These are phyloP conservation scores for Apteryx mantelli DNA, from an alignment of 2,113 vertebrate genomes.

Conservation along the genomic window DNA sequence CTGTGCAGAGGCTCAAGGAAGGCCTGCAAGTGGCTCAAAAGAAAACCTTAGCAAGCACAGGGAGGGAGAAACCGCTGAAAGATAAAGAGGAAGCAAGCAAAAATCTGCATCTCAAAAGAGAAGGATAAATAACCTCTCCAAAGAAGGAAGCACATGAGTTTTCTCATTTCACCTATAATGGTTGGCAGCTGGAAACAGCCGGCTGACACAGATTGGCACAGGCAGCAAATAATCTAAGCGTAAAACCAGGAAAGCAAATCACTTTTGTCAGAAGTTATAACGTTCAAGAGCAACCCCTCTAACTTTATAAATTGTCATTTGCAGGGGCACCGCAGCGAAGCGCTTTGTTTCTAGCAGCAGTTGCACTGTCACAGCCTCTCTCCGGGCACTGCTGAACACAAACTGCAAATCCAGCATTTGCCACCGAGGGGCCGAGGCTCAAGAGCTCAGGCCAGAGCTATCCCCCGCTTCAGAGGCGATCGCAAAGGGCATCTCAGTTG, in stretches of 20 bases:
- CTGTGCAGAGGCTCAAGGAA: not conserved
- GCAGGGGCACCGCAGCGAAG: not conserved
- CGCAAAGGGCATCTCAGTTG: not conserved
- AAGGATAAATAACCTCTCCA: not conserved
- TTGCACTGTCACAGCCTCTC: not conserved
- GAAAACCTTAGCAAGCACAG: rapidly evolving
- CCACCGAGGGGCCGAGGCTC: not conserved
- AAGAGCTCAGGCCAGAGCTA: not conserved
- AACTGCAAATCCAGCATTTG: not conserved
- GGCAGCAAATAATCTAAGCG: not conserved
- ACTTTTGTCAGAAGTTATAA: not conserved
- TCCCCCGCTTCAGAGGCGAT: not conserved
- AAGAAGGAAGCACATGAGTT: not conserved
- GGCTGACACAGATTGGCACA: not conserved
- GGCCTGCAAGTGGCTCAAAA: not conserved
- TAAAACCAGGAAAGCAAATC: not conserved
- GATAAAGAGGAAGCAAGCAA: not conserved
- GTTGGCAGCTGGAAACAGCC: not conserved
- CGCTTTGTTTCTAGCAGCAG: not conserved
- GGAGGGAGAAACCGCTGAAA: not conserved
- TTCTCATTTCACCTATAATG: not conserved
- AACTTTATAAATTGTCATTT: not conserved
- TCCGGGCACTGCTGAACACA: not conserved
- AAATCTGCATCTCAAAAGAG: not conserved
- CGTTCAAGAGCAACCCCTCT: not conserved